phyloP scores from a whole-genome alignment of 2,113 vertebrate genomes.

The Nipponia nippon region DNA sequence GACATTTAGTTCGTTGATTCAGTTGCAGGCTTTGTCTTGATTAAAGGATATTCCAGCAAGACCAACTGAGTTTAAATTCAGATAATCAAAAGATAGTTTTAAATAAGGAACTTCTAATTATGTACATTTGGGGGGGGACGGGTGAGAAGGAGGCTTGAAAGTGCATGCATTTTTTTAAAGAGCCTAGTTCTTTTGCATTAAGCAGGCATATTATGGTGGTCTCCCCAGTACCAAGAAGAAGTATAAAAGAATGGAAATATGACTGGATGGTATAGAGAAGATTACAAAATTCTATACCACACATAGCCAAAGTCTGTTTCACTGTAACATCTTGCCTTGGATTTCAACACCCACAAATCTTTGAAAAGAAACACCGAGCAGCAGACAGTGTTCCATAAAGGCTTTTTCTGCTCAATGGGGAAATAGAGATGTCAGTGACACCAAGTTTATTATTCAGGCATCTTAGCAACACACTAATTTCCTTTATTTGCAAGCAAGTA shows the following conservation, averaged over 20 bases:
- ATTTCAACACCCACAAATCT: background rate
- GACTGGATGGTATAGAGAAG: background rate
- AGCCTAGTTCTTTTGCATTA: background rate
- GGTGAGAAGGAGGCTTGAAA: background rate
- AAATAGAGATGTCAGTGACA: background rate
- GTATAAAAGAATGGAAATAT: background rate
- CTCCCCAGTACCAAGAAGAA: background rate
- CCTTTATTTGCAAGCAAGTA: background rate
- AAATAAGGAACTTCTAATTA: background rate
- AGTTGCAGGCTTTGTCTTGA: background rate
- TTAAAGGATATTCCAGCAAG: background rate
- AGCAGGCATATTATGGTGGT: background rate
- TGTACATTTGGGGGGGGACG: accelerated
- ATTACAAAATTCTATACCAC: background rate
- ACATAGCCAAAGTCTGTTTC: background rate
- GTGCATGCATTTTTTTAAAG: background rate
- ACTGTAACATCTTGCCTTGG: background rate
- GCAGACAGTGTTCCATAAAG: background rate
- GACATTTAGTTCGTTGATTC: background rate
- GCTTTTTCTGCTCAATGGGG: background rate
- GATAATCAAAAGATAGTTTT: background rate
- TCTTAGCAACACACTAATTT: background rate
- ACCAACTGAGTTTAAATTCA: background rate
- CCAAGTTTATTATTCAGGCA: background rate
- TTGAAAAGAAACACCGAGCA: background rate